A percentile compares a stretch with the other conserved stretches of the same genome.
phyloP scores from a whole-genome alignment of 2,113 vertebrate species.

The Eonycteris spelaea region DNA sequence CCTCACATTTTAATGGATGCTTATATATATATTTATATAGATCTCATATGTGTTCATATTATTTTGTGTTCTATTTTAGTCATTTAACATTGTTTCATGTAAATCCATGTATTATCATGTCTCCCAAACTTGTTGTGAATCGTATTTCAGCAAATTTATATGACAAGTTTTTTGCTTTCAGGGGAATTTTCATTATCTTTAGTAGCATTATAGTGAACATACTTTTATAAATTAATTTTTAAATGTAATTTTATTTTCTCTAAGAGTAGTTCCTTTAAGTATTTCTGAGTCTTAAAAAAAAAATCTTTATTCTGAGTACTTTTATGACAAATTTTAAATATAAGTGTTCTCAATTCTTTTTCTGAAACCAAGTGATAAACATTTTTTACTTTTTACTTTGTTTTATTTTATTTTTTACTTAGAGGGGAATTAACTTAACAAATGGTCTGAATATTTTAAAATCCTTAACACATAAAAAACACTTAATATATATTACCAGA shows the following conservation, averaged over 20 bases:
- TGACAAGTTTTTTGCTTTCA: constrained; percentile 1
- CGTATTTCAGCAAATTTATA: neutral
- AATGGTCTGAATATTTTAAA: constrained; percentile 51
- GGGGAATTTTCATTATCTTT: neutral
- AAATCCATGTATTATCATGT: neutral
- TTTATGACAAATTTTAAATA: constrained; percentile 12
- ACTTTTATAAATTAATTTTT: neutral
- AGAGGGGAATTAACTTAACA: constrained; percentile 26
- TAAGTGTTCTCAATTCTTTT: neutral
- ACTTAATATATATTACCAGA: constrained; percentile 33
- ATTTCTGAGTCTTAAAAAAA: neutral
- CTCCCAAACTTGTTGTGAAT: neutral
- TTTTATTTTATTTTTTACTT: neutral
- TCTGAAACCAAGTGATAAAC: neutral
- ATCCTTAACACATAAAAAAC: constrained; percentile 54
- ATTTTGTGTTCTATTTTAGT: neutral
- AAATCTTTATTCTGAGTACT: neutral
- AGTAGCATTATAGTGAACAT: neutral
- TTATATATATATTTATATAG: neutral
- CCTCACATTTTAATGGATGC: constrained; percentile 1
- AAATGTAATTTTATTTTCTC: constrained; percentile 6
- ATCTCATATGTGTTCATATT: neutral
- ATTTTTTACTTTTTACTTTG: neutral
- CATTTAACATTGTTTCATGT: neutral
- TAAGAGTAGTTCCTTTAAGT: neutral